Base-by-base conservation (phyloP, 1,140 invertebrate genomes). In the Zaprionus gabonicus region DNA sequence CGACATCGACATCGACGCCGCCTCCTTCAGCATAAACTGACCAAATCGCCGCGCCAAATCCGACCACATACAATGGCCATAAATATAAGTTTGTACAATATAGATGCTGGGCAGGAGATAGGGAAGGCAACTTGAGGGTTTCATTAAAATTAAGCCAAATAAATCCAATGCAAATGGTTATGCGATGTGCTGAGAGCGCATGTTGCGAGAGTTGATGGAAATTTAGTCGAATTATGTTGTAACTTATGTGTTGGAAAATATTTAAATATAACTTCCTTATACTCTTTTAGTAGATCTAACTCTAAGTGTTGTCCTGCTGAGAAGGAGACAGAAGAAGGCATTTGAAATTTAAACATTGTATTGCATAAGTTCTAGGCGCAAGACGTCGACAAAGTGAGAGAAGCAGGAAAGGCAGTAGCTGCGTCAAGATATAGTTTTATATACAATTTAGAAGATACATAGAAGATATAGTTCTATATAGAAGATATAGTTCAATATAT, bases 1-100 rank as follows among this genome's bases (percentile, higher is more conserved):
- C n/a, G n/a, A 46, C 41, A 44, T n/a, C 36, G 60, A 78, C n/a
- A n/a, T 20, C 67, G 55, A 63, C 25, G 64, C 27, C 71, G 51
- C 20, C 59, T 76, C 55, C 66, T 69, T 63, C 68, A 70, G 20
- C 78, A 76, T 86, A 84, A 84, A 74, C 81, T 66, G 66, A 13
- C 55, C 69, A 71, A 64, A 71, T 64, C 59, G 13, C 38, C 31
- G 15, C 34, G 64, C 44, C 34, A 51, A 67, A 58, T 34, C 34
- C 28, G 55, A 67, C 64, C 69, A 44, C 63, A 59, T 28, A 41
- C 38, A 36, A 15, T 38, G 27, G 12, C 3, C 36, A 36, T 25
- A 56, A 7, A n/a, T 10, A 59, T 25, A 46, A 10, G 23, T 41
- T 23, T 17, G 13, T 7, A 34, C n/a, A 23, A 12, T 49, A 27